A percentile compares a stretch with the other conserved stretches of the same genome.
These are phyloP conservation scores for Eledona agricola DNA, from an alignment of 2,888 invertebrate genomes.

Conservation along the genomic window DNA sequence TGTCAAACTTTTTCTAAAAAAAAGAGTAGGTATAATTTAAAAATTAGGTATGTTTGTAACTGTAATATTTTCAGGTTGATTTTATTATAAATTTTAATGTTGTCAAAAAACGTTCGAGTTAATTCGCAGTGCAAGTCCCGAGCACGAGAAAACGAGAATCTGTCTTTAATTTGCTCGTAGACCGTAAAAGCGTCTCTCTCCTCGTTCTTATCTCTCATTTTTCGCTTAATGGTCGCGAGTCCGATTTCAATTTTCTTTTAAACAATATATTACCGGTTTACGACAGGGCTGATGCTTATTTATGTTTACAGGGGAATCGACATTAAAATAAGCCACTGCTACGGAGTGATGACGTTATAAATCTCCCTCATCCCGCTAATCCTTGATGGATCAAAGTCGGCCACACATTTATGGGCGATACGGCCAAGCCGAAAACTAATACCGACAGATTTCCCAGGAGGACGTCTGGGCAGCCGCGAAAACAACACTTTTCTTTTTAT, in stretches of 20 bases:
- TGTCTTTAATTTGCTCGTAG: not conserved
- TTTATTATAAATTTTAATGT: too few species aligned
- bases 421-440: conserved; percentile 37
- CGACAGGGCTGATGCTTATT: conserved; percentile 39
- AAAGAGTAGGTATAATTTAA: too few species aligned
- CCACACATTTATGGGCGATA: conserved; percentile 38
- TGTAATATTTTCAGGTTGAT: too few species aligned
- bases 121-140: too few species aligned
- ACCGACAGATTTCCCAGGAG: conserved; percentile 39
- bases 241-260: conserved; percentile 19
- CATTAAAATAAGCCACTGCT: conserved; percentile 46
- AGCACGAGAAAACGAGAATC: too few species aligned
- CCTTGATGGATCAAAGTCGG: conserved; percentile 38
- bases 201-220: conserved; percentile 3
- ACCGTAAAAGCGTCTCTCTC: not conserved
- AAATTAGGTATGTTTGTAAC: too few species aligned
- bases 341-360: conserved; percentile 44
- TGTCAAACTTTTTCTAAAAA: too few species aligned
- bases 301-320: conserved; percentile 43
- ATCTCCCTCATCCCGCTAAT: conserved; percentile 42
- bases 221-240: conserved; percentile 4
- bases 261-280: conserved; percentile 39
- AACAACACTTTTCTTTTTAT: conserved; percentile 34
- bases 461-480: conserved; percentile 33
- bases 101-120: too few species aligned